phyloP scores from a whole-genome alignment of 2,113 vertebrate genomes.

The Zapornia atra region DNA sequence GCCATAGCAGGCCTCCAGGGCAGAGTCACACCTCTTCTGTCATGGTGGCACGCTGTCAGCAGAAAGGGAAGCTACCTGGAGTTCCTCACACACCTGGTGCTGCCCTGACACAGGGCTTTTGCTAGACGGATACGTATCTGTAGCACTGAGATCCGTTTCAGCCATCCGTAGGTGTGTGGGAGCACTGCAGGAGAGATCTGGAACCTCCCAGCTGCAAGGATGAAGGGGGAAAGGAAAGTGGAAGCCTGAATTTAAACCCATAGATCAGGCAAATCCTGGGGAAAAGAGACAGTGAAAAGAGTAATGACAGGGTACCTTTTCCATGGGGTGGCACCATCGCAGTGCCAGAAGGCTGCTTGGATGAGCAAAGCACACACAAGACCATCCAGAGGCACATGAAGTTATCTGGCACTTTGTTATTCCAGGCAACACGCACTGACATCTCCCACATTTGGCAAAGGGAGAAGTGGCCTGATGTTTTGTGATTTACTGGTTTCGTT shows the following conservation, averaged over 20 bases:
- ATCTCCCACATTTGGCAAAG: not conserved
- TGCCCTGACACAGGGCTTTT: not conserved
- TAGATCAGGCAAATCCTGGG: not conserved
- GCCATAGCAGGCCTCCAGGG: not conserved
- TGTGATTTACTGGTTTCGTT: not conserved
- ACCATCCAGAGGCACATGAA: not conserved
- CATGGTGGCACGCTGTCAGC: rapidly evolving
- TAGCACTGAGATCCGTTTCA: not conserved
- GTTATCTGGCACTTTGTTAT: not conserved
- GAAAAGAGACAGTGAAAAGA: not conserved
- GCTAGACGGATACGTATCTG: rapidly evolving
- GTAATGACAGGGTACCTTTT: not conserved
- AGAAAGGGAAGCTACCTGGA: not conserved
- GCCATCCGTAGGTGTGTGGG: rapidly evolving
- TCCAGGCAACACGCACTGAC: not conserved
- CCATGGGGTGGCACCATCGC: not conserved
- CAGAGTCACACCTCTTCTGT: not conserved
- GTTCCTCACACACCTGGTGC: not conserved
- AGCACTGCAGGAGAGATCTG: not conserved
- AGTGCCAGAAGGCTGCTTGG: not conserved
- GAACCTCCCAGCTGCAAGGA: not conserved
- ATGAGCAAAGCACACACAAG: not conserved
- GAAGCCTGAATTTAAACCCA: not conserved
- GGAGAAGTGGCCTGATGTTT: not conserved
- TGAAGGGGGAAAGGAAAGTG: not conserved